These are phyloP conservation scores for Chunga burmeisteri DNA, from an alignment of 2,113 vertebrate species.

Conservation along the genomic window DNA sequence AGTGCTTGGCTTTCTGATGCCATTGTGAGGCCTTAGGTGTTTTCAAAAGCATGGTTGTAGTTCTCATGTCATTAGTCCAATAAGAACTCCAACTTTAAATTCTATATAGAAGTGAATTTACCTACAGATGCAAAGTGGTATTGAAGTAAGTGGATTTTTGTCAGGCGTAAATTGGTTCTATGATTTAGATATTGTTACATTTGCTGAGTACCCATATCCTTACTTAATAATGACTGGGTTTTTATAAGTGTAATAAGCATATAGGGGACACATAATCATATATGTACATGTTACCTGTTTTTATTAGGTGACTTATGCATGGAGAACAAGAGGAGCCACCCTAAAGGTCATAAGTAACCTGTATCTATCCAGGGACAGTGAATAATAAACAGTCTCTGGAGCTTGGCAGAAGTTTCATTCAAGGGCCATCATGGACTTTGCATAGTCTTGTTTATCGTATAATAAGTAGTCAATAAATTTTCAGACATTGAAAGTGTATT, in stretches of 20 bases:
- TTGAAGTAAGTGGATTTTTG: not conserved
- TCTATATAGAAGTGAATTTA: not conserved
- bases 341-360: not conserved
- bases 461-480: not conserved
- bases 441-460: not conserved
- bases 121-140: not conserved
- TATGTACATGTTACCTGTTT: not conserved
- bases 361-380: not conserved
- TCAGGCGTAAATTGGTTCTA: not conserved
- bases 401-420: not conserved
- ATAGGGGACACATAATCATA: not conserved
- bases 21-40: not conserved
- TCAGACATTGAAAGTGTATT: slow-evolving; percentile 1
- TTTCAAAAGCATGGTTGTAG: not conserved
- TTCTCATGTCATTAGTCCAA: not conserved
- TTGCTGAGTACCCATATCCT: not conserved
- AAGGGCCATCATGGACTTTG: not conserved
- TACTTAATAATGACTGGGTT: not conserved
- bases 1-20: not conserved
- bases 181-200: not conserved
- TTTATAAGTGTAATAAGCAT: not conserved
- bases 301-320: not conserved
- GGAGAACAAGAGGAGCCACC: not conserved
- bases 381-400: not conserved
- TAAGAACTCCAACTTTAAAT: not conserved